These are phyloP conservation scores for Drosophila prolongata DNA, from an alignment of 2,888 invertebrate genomes.

Conservation along the genomic window DNA sequence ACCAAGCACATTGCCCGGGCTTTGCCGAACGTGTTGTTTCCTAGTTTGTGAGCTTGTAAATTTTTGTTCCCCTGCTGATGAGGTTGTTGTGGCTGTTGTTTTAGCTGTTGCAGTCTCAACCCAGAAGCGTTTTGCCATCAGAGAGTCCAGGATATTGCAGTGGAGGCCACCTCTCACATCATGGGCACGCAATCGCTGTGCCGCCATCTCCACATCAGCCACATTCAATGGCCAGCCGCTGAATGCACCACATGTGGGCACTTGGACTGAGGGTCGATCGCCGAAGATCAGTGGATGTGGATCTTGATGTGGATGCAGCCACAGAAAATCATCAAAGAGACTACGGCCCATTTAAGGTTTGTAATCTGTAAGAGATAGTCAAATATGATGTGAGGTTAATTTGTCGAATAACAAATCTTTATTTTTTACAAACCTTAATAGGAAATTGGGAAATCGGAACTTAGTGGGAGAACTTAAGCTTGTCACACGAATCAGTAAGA, in stretches of 20 bases:
- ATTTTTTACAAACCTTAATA: no score
- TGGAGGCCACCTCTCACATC: slow-evolving; percentile 58
- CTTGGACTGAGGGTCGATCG: slow-evolving; percentile 16
- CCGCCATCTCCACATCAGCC: slow-evolving; percentile 55
- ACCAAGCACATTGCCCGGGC: slow-evolving; percentile 45
- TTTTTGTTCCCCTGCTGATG: slow-evolving; percentile 50
- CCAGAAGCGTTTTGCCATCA: slow-evolving; percentile 73
- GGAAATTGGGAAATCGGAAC: no score
- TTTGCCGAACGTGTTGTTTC: slow-evolving; percentile 73
- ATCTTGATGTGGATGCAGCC: background rate
- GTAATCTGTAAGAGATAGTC: no score
- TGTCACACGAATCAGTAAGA: no score
- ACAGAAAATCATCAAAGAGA: background rate
- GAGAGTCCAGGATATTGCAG: slow-evolving; percentile 11
- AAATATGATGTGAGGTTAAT: no score
- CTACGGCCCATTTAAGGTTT: slow-evolving; percentile 1
- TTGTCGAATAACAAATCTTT: no score
- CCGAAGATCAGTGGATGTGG: slow-evolving; percentile 5
- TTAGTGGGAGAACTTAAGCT: no score
- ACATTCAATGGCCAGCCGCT: slow-evolving; percentile 53
- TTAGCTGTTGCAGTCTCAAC: slow-evolving; percentile 46
- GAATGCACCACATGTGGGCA: slow-evolving; percentile 61
- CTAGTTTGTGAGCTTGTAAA: slow-evolving; percentile 75
- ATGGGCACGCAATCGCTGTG: slow-evolving; percentile 66
- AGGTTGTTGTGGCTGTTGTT: slow-evolving; percentile 25